A percentile compares a stretch with the other conserved stretches of the same genome.
Conservation (phyloP, 2,888 invertebrate genomes). For the Drosophila mayaguana region DNA sequence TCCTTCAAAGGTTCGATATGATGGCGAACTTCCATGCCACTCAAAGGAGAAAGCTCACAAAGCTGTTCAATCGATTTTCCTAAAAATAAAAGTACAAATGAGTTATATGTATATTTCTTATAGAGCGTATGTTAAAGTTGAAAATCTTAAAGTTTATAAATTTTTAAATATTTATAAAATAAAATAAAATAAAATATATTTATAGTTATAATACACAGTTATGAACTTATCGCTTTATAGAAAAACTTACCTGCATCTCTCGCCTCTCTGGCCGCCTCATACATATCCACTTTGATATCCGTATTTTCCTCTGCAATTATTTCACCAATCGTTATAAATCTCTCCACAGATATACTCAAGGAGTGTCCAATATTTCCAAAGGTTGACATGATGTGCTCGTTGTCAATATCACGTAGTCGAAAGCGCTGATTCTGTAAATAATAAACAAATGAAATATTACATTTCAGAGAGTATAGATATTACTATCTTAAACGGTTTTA, state of each 20-base stretch:
- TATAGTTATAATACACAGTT: no score
- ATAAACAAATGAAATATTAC: not conserved
- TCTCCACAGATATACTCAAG: slow-evolving; percentile 97
- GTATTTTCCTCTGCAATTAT: slow-evolving; percentile 99
- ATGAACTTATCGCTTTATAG: no score
- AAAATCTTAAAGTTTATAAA: not conserved
- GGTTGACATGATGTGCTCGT: slow-evolving; percentile 71
- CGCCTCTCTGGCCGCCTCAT: slow-evolving; percentile 98
- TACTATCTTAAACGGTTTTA: not conserved
- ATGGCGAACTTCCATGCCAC: slow-evolving; percentile 87
- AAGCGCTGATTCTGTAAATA: slow-evolving; percentile 65
- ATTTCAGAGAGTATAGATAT: not conserved
- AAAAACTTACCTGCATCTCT: slow-evolving; percentile 89
- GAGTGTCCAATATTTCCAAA: slow-evolving; percentile 94
- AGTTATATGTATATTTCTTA: not conserved
- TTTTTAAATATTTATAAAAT: no score
- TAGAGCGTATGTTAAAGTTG: not conserved
- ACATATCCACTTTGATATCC: slow-evolving; percentile 98
- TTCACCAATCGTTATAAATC: slow-evolving; percentile 99
- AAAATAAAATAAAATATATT: no score
- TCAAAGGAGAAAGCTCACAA: slow-evolving; percentile 89
- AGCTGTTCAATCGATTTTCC: slow-evolving; percentile 96
- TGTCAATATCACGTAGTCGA: slow-evolving; percentile 73
- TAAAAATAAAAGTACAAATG: slow-evolving; percentile 84
- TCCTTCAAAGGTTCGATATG: slow-evolving; percentile 89